Percentiles rank a stretch among this genome's conserved stretches.
Evolutionary conservation across 2,797 vertebrate species (phyloP).

Genomic region (Lophotriccus pileatus): DNA sequence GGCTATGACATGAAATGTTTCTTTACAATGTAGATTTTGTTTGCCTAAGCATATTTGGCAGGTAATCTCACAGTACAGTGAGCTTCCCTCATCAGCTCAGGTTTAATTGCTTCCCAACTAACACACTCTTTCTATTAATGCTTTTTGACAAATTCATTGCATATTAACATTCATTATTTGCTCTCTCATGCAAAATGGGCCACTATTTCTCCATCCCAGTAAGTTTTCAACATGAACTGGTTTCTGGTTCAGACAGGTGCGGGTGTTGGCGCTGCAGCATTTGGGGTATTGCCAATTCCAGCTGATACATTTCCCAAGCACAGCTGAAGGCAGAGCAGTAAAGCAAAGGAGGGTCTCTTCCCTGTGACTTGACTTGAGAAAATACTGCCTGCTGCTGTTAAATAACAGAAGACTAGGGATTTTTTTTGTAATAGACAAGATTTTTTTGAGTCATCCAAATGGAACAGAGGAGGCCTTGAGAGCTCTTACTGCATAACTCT

Average conservation of each 20-base stretch:
- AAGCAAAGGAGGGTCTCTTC: neutral
- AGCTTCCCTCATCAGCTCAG: neutral
- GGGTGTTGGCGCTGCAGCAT: neutral
- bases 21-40: neutral
- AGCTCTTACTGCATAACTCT: neutral
- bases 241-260: neutral
- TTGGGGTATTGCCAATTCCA: neutral
- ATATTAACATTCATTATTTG: conserved; percentile 20
- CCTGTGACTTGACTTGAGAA: neutral
- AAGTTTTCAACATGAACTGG: neutral
- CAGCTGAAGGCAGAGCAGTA: neutral
- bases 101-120: conserved; percentile 31
- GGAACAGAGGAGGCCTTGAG: neutral
- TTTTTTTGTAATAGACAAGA: neutral
- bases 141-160: conserved; percentile 28
- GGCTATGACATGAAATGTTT: neutral
- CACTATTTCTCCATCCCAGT: neutral
- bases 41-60: neutral
- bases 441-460: neutral
- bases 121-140: neutral
- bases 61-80: neutral
- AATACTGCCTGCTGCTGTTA: neutral
- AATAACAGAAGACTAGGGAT: neutral
- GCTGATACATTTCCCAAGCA: neutral
- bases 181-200: conserved; percentile 3